A percentile compares a stretch with the other conserved stretches of the same genome.
Evolutionary conservation across 2,797 vertebrate species (phyloP).

Genomic region (Lithobates sylvaticus): DNA sequence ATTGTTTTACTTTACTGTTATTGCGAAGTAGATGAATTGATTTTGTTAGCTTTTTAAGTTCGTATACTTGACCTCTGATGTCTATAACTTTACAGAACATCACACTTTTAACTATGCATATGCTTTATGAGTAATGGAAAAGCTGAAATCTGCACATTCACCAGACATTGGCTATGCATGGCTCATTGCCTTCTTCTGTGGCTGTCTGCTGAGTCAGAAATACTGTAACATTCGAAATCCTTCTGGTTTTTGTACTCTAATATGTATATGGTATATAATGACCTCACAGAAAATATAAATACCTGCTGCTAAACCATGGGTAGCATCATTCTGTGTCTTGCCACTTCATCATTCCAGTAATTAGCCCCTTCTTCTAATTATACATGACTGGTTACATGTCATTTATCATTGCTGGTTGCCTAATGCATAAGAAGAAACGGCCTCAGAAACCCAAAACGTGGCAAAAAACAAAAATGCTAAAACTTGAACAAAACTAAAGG

Average conservation of each 20-base stretch:
- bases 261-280: background rate
- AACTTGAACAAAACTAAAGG: too few relatives aligned
- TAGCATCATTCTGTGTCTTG: background rate
- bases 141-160: background rate
- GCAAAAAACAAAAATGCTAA: too few relatives aligned
- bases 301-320: background rate
- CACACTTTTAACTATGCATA: background rate
- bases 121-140: background rate
- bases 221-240: background rate
- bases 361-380: background rate
- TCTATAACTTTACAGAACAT: slow-evolving; percentile 3
- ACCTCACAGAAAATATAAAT: background rate
- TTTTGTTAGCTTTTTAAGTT: slow-evolving; percentile 7
- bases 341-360: background rate
- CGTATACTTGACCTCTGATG: background rate
- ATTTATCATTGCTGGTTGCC: background rate
- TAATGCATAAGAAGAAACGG: background rate
- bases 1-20: slow-evolving; percentile 19
- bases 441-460: too few relatives aligned
- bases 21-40: background rate
- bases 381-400: background rate
- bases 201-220: background rate
- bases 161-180: background rate
- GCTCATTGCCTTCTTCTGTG: background rate
- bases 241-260: background rate